A percentile compares a stretch with the other conserved stretches of the same genome.
Evolutionary conservation across 2,113 vertebrate genomes (phyloP).

Genomic region (Sinocyclocheilus maitianheensis): DNA sequence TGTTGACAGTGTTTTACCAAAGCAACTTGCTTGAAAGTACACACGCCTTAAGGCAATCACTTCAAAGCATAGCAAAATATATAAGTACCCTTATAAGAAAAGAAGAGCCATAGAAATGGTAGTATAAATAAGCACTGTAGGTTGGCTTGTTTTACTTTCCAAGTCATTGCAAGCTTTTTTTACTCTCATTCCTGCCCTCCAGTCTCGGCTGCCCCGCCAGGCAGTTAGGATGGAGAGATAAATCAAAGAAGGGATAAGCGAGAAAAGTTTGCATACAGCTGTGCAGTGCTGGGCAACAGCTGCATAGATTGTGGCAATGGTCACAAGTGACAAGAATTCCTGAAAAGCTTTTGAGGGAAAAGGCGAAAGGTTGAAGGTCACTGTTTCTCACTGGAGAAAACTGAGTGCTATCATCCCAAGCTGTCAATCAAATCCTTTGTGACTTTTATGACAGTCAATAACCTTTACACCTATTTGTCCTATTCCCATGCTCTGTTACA

Average conservation of each 20-base stretch:
- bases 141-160: background rate
- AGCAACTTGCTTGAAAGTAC: background rate
- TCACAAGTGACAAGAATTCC: slow-evolving; percentile 12
- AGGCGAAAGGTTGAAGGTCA: slow-evolving; percentile 23
- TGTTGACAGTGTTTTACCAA: background rate
- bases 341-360: background rate
- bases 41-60: background rate
- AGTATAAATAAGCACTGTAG: background rate
- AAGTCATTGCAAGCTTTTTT: background rate
- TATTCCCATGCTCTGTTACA: slow-evolving; percentile 14
- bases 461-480: background rate
- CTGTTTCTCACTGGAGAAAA: slow-evolving; percentile 17
- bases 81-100: background rate
- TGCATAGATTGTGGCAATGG: slow-evolving; percentile 26
- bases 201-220: background rate
- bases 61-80: background rate
- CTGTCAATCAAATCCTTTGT: slow-evolving; percentile 36
- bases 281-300: slow-evolving; percentile 21
- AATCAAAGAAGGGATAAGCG: background rate
- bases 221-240: background rate
- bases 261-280: slow-evolving; percentile 13
- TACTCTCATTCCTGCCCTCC: background rate
- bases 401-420: background rate
- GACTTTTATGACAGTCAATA: background rate
- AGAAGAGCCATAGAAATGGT: background rate